Evolutionary conservation across 2,113 vertebrate genomes (phyloP).

Genomic region (Eurypyga helias): DNA sequence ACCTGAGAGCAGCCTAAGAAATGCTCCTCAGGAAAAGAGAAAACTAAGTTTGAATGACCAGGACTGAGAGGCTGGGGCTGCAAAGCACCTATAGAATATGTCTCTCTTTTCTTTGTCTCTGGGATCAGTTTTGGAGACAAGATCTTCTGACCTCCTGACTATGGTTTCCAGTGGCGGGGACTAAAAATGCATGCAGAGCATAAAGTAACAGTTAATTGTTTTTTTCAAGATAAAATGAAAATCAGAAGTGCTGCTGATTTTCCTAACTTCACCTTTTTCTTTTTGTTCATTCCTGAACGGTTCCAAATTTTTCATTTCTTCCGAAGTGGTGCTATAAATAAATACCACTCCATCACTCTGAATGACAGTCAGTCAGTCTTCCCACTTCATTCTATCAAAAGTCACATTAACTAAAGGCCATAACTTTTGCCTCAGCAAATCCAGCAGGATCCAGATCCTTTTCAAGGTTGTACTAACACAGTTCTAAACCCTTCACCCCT

Average conservation of each 20-base stretch:
- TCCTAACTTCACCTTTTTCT: neutral
- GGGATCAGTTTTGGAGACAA: neutral
- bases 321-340: neutral
- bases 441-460: neutral
- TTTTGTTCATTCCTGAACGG: neutral
- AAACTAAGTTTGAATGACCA: neutral
- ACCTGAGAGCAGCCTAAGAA: neutral
- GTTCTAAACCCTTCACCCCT: neutral
- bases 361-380: neutral
- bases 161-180: neutral
- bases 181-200: neutral
- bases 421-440: neutral
- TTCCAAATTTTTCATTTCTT: neutral
- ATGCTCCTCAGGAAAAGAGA: neutral
- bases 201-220: neutral
- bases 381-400: neutral
- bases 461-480: neutral
- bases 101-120: neutral
- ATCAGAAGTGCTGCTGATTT: neutral
- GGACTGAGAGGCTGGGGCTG: neutral
- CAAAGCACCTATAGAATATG: neutral
- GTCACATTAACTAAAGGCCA: neutral
- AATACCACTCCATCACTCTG: neutral
- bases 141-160: neutral
- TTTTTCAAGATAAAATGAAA: neutral